Evolutionary conservation across 2,113 vertebrate species (phyloP).

Genomic region (Dolichotis patagonum): DNA sequence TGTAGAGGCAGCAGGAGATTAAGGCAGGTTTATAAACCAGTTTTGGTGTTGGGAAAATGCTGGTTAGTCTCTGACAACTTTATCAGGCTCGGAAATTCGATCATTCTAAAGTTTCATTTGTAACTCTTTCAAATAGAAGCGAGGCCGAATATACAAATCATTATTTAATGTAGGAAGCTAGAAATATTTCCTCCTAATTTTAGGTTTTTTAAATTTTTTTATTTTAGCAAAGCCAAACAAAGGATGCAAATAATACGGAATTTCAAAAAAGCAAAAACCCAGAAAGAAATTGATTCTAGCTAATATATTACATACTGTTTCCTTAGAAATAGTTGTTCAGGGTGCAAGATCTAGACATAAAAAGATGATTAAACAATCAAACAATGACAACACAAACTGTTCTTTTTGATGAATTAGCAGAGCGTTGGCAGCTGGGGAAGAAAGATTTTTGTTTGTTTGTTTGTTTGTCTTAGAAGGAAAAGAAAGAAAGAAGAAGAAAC

Average conservation of each 20-base stretch:
- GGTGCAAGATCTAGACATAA: no score
- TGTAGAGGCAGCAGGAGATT: background rate
- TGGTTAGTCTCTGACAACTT: background rate
- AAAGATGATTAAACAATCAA: no score
- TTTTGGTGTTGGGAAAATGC: background rate
- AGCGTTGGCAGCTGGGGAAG: no score
- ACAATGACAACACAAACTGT: no score
- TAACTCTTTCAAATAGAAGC: background rate
- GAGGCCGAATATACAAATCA: background rate
- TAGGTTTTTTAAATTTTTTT: background rate
- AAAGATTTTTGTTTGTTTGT: background rate
- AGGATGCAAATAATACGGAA: no score
- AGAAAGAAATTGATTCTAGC: no score
- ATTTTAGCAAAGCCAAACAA: no score
- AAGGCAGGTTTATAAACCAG: background rate
- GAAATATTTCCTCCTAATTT: background rate
- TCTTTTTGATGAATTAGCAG: no score
- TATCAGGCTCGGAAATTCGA: background rate
- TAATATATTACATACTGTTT: no score
- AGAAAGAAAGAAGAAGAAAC: background rate
- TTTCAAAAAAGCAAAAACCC: no score
- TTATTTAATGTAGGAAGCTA: slow-evolving; percentile 24
- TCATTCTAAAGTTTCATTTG: slow-evolving; percentile 19
- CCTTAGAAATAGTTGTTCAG: no score
- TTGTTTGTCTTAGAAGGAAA: background rate